Percentiles rank a stretch among this genome's conserved stretches.
Evolutionary conservation across 2,113 vertebrate genomes (phyloP).

Genomic region (Pyxicephalus adspersus): DNA sequence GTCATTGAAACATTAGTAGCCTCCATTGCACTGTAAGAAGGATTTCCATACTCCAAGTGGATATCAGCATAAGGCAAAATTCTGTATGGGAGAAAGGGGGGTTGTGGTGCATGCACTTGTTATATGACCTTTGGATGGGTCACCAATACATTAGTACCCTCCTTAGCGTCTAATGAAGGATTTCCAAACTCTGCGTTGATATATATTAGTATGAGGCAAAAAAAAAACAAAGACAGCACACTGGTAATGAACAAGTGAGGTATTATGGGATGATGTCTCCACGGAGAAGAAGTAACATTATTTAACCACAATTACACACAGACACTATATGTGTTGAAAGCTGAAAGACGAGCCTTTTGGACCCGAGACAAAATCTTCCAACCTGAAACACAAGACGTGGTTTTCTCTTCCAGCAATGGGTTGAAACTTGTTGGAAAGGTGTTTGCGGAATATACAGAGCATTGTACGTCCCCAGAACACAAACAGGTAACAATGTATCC

Average conservation of each 20-base stretch:
- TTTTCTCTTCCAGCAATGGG: conserved; percentile 10
- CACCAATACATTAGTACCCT: too few species aligned
- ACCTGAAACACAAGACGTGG: not conserved
- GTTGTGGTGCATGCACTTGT: too few species aligned
- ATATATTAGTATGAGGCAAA: too few species aligned
- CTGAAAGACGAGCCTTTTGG: not conserved
- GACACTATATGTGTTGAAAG: conserved; percentile 6
- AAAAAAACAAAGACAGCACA: too few species aligned
- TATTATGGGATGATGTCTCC: not conserved
- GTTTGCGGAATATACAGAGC: not conserved
- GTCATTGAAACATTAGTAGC: too few species aligned
- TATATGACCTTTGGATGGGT: too few species aligned
- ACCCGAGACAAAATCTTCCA: conserved; percentile 3
- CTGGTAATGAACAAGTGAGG: not conserved
- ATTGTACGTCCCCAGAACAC: not conserved
- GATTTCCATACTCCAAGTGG: too few species aligned
- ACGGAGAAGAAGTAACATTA: conserved; percentile 7
- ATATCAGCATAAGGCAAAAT: too few species aligned
- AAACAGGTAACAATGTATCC: not conserved
- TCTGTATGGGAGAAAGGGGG: too few species aligned
- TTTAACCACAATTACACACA: conserved; percentile 13
- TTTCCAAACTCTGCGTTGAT: too few species aligned
- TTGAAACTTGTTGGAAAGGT: conserved; percentile 2
- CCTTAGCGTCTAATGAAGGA: too few species aligned
- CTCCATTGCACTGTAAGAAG: too few species aligned